phyloP scores from a whole-genome alignment of 2,888 invertebrate genomes.

The Gandaritis pyraliata region DNA sequence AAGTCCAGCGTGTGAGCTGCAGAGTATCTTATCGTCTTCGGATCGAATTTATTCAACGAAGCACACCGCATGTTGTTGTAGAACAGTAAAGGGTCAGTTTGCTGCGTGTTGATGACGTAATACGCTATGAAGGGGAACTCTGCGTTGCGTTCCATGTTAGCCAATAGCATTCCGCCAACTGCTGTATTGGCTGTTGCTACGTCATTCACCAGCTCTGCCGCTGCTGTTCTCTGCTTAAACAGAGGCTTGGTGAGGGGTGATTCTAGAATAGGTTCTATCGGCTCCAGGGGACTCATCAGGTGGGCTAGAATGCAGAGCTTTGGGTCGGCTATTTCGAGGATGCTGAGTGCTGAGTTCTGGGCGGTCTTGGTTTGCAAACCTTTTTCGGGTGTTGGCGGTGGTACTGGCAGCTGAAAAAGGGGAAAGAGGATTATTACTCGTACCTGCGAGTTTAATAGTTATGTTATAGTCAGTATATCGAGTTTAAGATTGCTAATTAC shows the following conservation, averaged over 20 bases:
- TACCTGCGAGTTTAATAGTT: neutral
- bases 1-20: conserved; percentile 94
- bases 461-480: too few relatives aligned
- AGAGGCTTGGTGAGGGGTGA: conserved; percentile 92
- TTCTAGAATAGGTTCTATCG: conserved; percentile 93
- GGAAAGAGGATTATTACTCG: conserved; percentile 9
- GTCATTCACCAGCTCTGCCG: conserved; percentile 90
- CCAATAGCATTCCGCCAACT: conserved; percentile 92
- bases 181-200: conserved; percentile 90
- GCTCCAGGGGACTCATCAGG: conserved; percentile 94
- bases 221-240: conserved; percentile 90
- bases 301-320: conserved; percentile 94
- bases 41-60: conserved; percentile 94
- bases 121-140: conserved; percentile 97
- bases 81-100: conserved; percentile 93
- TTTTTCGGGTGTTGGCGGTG: conserved; percentile 86
- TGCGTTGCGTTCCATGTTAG: conserved; percentile 95
- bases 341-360: conserved; percentile 86
- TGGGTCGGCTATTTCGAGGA: conserved; percentile 94
- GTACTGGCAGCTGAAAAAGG: conserved; percentile 84
- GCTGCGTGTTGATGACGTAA: conserved; percentile 94
- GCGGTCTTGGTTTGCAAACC: conserved; percentile 85
- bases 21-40: conserved; percentile 90
- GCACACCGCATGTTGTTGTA: conserved; percentile 93
- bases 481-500: too few relatives aligned